These are phyloP conservation scores for Drosophila oshimai DNA, from an alignment of 1,140 invertebrate species.

Conservation along the genomic window DNA sequence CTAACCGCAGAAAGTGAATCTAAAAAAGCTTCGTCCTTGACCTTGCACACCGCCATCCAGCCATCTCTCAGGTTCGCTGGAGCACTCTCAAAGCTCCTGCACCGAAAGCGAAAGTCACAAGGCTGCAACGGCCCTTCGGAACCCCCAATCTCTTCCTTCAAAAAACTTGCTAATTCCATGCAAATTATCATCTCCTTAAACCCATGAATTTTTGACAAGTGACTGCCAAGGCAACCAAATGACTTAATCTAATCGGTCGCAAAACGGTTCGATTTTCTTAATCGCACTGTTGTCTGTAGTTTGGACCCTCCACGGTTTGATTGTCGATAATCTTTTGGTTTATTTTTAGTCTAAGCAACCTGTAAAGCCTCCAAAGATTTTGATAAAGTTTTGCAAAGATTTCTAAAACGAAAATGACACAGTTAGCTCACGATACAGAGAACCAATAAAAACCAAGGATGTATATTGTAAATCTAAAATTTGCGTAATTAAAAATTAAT, in stretches of 20 bases:
- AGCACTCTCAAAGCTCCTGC: constrained; percentile 21
- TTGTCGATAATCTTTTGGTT: constrained; percentile 32
- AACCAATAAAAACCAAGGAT: too few relatives aligned
- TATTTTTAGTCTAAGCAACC: neutral
- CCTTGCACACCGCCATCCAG: constrained; percentile 49
- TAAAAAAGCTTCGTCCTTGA: constrained; percentile 71
- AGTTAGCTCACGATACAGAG: too few relatives aligned
- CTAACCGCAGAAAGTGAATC: constrained; percentile 50
- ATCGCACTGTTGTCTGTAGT: constrained; percentile 25
- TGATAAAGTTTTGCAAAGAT: neutral
- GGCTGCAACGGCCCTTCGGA: neutral
- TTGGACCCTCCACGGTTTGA: constrained; percentile 19
- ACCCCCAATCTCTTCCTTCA: neutral
- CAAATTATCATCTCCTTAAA: constrained; percentile 16
- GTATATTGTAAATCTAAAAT: too few relatives aligned
- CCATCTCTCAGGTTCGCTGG: constrained; percentile 22
- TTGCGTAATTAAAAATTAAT: too few relatives aligned
- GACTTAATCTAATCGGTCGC: constrained; percentile 54
- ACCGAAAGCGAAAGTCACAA: constrained; percentile 36
- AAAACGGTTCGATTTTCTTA: constrained; percentile 5
- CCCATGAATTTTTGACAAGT: constrained; percentile 20
- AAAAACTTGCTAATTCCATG: neutral
- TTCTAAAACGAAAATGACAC: too few relatives aligned
- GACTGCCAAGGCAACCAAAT: neutral
- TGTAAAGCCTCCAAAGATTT: neutral